Conservation (phyloP, 2,888 invertebrate genomes). For the Baronia brevicornis region DNA sequence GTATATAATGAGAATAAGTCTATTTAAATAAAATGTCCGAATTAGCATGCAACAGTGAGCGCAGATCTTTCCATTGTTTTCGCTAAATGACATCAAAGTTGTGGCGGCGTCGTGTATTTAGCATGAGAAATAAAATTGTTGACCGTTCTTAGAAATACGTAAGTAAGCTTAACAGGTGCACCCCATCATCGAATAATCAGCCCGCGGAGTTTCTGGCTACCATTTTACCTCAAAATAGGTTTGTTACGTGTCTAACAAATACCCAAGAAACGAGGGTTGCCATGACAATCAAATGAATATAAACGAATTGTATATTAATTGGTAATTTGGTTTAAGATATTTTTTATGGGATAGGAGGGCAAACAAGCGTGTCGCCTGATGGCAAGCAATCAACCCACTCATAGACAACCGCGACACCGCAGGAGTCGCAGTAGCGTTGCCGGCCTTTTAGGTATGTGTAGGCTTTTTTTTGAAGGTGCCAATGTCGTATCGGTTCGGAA, state of each 20-base stretch:
- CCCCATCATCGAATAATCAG: slow-evolving; percentile 23
- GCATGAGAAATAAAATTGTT: slow-evolving; percentile 62
- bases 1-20: slow-evolving; percentile 66
- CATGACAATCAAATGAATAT: no score
- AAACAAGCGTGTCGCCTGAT: no score
- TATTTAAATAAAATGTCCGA: slow-evolving; percentile 64
- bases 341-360: no score
- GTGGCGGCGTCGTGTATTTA: slow-evolving; percentile 58
- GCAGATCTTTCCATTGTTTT: slow-evolving; percentile 70
- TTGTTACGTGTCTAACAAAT: not conserved
- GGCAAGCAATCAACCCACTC: no score
- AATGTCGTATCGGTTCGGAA: no score
- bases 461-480: no score
- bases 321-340: no score
- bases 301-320: no score
- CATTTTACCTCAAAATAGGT: slow-evolving; percentile 6
- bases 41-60: slow-evolving; percentile 58
- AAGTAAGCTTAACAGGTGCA: slow-evolving; percentile 30
- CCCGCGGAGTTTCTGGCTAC: slow-evolving; percentile 12
- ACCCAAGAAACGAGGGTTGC: slow-evolving; percentile 3
- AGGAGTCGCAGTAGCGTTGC: no score
- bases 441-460: no score
- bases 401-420: no score
- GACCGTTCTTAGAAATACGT: slow-evolving; percentile 48
- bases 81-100: slow-evolving; percentile 75